Percentiles rank a stretch among this genome's conserved stretches.
Conservation (phyloP, 2,888 invertebrate species). For the Ischnura elegans region DNA sequence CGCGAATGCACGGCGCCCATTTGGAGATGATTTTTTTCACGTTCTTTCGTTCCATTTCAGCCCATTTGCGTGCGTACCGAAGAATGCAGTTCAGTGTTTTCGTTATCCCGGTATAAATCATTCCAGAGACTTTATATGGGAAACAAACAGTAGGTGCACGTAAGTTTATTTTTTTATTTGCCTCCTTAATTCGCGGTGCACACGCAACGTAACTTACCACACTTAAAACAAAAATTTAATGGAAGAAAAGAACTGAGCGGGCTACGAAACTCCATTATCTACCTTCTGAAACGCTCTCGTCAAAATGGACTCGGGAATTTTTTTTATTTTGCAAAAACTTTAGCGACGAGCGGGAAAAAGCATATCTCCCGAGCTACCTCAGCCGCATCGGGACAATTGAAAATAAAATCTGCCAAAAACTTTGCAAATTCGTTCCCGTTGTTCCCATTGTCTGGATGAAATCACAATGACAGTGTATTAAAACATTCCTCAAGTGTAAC, state of each 20-base stretch:
- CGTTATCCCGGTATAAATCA: neutral
- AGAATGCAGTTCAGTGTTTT: neutral
- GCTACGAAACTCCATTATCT: neutral
- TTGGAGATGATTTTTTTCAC: conserved; percentile 7
- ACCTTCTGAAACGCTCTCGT: neutral
- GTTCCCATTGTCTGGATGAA: neutral
- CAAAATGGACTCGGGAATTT: neutral
- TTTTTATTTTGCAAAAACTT: neutral
- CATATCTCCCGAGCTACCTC: neutral
- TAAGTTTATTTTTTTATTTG: neutral
- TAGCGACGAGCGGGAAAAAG: neutral
- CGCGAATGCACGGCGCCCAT: neutral
- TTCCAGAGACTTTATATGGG: neutral
- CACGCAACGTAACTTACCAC: neutral
- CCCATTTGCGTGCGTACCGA: neutral
- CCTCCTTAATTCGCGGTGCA: neutral
- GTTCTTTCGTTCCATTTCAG: neutral
- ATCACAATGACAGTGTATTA: neutral
- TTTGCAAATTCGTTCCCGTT: neutral
- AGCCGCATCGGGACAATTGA: neutral
- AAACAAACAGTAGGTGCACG: too few species aligned
- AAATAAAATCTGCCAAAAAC: neutral
- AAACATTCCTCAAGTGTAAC: too few species aligned
- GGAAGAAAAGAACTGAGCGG: neutral
- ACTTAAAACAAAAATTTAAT: neutral